A percentile compares a stretch with the other conserved stretches of the same genome.
Conservation (phyloP, 2,113 vertebrate species). For the Limanda limanda region DNA sequence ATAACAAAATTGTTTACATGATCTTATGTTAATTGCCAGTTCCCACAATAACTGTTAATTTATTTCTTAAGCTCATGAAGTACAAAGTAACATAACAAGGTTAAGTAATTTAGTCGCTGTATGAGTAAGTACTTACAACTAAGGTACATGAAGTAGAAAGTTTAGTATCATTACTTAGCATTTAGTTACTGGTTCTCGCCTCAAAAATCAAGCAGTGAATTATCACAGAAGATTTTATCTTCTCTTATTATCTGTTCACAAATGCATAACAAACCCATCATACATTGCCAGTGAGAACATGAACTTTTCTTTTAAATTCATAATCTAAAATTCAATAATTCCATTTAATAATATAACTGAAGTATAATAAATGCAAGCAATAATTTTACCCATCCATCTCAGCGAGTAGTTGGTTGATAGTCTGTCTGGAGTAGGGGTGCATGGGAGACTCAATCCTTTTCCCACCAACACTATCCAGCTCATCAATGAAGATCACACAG, state of each 20-base stretch:
- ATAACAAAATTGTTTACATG: too few species aligned
- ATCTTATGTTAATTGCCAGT: too few species aligned
- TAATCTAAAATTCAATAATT: background rate
- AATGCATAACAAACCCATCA: too few species aligned
- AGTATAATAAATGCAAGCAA: background rate
- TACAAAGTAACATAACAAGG: background rate
- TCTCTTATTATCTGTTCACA: background rate
- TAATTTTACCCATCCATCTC: conserved; percentile 96
- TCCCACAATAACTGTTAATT: background rate
- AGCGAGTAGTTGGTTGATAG: conserved; percentile 98
- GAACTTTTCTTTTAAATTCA: background rate
- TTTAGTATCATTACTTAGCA: too few species aligned
- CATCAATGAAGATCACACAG: conserved; percentile 98
- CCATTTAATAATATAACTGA: background rate
- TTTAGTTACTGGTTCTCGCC: too few species aligned
- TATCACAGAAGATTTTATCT: too few species aligned
- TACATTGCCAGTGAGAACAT: background rate
- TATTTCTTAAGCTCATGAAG: too few species aligned
- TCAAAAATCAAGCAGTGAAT: too few species aligned
- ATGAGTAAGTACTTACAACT: too few species aligned
- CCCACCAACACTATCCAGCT: conserved; percentile 97
- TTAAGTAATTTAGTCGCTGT: too few species aligned
- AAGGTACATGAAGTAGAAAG: too few species aligned
- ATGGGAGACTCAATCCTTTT: conserved; percentile 98
- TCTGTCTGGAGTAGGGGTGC: conserved; percentile 99